Evolutionary conservation across 2,888 invertebrate species (phyloP).

Genomic region (Trissolcus brochymenae): DNA sequence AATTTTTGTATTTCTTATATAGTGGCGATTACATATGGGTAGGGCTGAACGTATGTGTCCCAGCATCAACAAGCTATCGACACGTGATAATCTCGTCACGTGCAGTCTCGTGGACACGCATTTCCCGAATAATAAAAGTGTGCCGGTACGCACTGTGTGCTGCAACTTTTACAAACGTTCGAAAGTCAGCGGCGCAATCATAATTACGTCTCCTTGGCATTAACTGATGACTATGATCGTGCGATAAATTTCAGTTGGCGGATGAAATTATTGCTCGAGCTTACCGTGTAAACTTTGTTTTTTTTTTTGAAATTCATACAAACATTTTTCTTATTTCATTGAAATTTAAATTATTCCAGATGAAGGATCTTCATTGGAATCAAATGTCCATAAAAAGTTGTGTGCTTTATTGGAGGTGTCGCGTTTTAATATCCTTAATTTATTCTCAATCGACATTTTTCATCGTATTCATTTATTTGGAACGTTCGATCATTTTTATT

Average conservation of each 20-base stretch:
- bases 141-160: constrained; percentile 19
- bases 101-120: constrained; percentile 45
- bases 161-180: constrained; percentile 32
- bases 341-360: no score
- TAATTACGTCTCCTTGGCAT: constrained; percentile 42
- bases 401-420: no score
- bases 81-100: constrained; percentile 49
- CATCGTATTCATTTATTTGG: no score
- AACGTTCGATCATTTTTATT: no score
- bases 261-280: constrained; percentile 26
- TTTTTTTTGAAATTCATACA: no score
- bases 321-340: no score
- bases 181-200: constrained; percentile 35
- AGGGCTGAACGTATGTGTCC: constrained; percentile 28
- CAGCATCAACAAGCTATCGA: constrained; percentile 18
- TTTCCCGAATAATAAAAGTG: constrained; percentile 50
- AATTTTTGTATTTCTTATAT: constrained; percentile 20
- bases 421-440: no score
- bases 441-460: no score
- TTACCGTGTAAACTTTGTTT: background rate
- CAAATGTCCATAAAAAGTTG: no score
- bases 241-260: constrained; percentile 26
- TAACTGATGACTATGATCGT: constrained; percentile 23
- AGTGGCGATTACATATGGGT: constrained; percentile 24
- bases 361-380: no score